phyloP scores from a whole-genome alignment of 2,797 vertebrate species.

The Premnoplex brunnescens region DNA sequence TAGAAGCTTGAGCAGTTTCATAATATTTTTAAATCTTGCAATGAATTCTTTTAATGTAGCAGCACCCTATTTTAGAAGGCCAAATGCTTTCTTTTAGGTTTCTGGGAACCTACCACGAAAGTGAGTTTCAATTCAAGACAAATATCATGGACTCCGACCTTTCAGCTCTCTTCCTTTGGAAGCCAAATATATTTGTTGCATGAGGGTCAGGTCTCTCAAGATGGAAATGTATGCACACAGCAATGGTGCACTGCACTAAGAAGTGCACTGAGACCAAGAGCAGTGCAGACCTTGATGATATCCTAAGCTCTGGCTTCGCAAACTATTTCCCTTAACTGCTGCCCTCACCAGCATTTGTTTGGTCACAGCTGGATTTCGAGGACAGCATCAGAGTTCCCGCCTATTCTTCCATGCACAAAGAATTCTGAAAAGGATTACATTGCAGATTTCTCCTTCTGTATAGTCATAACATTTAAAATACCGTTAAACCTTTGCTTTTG shows the following conservation, averaged over 20 bases:
- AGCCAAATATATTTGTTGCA: neutral
- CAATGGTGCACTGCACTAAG: neutral
- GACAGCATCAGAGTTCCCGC: neutral
- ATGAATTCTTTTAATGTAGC: neutral
- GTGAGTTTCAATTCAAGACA: neutral
- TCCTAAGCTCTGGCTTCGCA: neutral
- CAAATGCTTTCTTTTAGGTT: neutral
- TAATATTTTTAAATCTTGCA: neutral
- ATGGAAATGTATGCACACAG: rapidly evolving
- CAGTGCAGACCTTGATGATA: rapidly evolving
- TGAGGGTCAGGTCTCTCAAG: neutral
- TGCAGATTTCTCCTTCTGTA: slow-evolving; percentile 55
- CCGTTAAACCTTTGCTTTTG: slow-evolving; percentile 70
- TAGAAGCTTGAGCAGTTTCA: neutral
- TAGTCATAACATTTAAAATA: slow-evolving; percentile 78
- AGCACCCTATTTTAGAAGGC: neutral
- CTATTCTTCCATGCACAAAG: neutral
- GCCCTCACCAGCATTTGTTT: neutral
- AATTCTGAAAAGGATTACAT: slow-evolving; percentile 64
- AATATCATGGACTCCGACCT: neutral
- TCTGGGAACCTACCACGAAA: neutral
- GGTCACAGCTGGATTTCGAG: neutral
- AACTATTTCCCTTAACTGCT: neutral
- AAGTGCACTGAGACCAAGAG: neutral
- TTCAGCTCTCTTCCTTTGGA: neutral